Evolutionary conservation across 2,113 vertebrate genomes (phyloP).

Genomic region (Vulpes ferrilata): DNA sequence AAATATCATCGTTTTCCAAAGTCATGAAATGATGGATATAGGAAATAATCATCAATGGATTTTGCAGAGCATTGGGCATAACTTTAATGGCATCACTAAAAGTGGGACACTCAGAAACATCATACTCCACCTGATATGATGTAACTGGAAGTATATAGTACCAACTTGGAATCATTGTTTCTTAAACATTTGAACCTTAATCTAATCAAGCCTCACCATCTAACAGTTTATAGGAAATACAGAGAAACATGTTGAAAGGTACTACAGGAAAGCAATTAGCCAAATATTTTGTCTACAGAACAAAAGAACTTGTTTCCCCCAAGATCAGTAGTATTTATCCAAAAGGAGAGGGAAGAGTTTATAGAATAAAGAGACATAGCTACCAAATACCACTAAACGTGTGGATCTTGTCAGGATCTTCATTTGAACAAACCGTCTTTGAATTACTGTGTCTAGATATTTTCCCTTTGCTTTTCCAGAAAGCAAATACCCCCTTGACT

Average conservation of each 20-base stretch:
- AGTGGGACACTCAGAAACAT: neutral
- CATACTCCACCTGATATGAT: neutral
- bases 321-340: neutral
- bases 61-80: neutral
- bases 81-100: neutral
- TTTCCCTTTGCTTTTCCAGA: conserved; percentile 30
- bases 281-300: neutral
- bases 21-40: neutral
- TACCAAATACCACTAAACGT: neutral
- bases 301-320: neutral
- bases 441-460: neutral
- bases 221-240: neutral
- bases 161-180: neutral
- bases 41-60: neutral
- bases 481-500: neutral
- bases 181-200: conserved; percentile 2
- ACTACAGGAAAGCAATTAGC: neutral
- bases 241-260: neutral
- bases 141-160: neutral
- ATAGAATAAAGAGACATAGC: neutral
- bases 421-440: neutral
- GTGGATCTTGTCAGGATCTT: neutral
- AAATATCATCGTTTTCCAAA: neutral
- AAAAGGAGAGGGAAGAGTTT: neutral
- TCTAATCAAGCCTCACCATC: neutral